A percentile compares a stretch with the other conserved stretches of the same genome.
phyloP scores from a whole-genome alignment of 2,113 vertebrate genomes.

The Callospermophilus lateralis region DNA sequence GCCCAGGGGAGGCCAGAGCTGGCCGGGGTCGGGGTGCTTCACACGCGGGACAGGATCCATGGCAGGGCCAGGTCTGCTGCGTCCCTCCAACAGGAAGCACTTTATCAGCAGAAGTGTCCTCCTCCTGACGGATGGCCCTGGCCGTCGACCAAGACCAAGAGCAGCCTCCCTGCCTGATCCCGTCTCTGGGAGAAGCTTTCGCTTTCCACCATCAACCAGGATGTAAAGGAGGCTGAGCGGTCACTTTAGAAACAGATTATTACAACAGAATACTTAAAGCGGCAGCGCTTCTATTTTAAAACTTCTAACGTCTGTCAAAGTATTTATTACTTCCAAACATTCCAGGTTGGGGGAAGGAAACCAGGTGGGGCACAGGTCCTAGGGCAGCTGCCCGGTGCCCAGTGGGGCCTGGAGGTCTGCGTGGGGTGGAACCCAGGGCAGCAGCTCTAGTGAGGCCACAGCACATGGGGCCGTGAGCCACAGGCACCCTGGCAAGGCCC shows the following conservation, averaged over 20 bases:
- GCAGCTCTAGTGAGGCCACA: too few relatives aligned
- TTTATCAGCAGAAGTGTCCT: background rate
- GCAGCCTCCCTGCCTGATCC: background rate
- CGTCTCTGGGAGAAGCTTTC: background rate
- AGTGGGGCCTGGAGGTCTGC: background rate
- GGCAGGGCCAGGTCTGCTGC: background rate
- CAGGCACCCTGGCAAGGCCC: background rate
- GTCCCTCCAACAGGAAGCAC: background rate
- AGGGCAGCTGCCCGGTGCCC: background rate
- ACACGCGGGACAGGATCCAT: background rate
- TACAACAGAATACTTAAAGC: background rate
- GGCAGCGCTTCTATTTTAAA: background rate
- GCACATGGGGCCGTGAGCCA: background rate
- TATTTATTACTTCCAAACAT: background rate
- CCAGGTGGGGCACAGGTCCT: rapidly evolving
- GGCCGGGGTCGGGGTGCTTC: background rate
- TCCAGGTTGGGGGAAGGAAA: background rate
- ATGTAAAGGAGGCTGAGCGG: background rate
- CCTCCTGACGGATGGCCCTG: background rate
- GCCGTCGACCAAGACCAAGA: background rate
- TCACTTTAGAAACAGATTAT: background rate
- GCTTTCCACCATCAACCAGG: background rate
- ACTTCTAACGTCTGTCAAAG: background rate
- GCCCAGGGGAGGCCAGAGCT: background rate
- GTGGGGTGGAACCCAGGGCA: too few relatives aligned